Evolutionary conservation across 1,140 invertebrate species (phyloP).

Genomic region (Drosophila yakuba): DNA sequence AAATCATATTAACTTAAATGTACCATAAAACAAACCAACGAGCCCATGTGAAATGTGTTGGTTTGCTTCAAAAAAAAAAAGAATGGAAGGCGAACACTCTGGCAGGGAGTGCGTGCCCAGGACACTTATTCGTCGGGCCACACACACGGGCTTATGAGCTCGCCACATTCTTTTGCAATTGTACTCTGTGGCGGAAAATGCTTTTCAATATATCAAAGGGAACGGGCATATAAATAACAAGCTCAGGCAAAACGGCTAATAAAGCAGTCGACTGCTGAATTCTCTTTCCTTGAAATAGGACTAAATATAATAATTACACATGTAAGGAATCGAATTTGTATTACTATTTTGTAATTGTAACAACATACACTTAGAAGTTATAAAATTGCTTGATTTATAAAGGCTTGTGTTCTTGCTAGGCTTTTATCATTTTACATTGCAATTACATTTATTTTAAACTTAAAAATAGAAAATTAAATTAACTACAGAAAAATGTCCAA

Average conservation of each 20-base stretch:
- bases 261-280: slow-evolving; percentile 11
- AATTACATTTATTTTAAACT: too few species aligned
- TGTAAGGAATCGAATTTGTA: too few species aligned
- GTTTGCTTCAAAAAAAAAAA: slow-evolving; percentile 11
- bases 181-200: slow-evolving; percentile 64
- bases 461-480: too few species aligned
- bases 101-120: slow-evolving; percentile 27
- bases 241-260: not conserved
- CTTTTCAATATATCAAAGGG: slow-evolving; percentile 77
- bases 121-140: slow-evolving; percentile 54
- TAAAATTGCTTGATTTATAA: too few species aligned
- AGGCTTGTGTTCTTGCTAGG: too few species aligned
- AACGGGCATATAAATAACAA: slow-evolving; percentile 59
- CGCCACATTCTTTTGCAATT: slow-evolving; percentile 60
- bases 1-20: slow-evolving; percentile 81
- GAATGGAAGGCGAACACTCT: not conserved
- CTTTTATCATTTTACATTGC: too few species aligned
- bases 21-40: slow-evolving; percentile 66
- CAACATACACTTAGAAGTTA: too few species aligned
- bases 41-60: slow-evolving; percentile 39
- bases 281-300: not conserved
- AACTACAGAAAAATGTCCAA: too few species aligned
- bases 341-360: too few species aligned
- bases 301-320: too few species aligned
- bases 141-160: slow-evolving; percentile 37